phyloP scores from a whole-genome alignment of 2,888 invertebrate genomes.

The Byasa hedistus region DNA sequence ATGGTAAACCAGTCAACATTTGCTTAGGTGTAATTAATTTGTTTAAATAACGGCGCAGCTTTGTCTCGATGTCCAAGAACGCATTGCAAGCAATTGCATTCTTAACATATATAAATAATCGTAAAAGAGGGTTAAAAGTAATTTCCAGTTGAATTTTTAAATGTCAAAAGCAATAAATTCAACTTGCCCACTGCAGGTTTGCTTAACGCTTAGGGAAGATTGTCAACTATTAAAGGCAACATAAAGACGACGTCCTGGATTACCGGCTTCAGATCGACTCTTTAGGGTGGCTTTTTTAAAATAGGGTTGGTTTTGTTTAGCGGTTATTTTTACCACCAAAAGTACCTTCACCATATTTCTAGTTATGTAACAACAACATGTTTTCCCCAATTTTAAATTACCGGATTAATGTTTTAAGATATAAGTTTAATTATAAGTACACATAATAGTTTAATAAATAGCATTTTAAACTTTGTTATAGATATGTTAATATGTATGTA shows the following conservation, averaged over 20 bases:
- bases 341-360: no score
- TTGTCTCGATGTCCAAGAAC: background rate
- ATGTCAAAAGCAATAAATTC: slow-evolving; percentile 31
- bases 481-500: slow-evolving; percentile 34
- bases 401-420: no score
- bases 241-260: slow-evolving; percentile 42
- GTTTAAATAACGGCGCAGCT: background rate
- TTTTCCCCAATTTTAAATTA: no score
- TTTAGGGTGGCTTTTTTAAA: background rate
- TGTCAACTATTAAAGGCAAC: slow-evolving; percentile 55
- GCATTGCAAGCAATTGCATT: background rate
- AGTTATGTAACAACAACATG: no score
- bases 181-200: slow-evolving; percentile 47
- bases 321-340: background rate
- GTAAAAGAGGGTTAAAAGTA: slow-evolving; percentile 25
- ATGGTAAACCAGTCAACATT: no score
- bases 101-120: background rate
- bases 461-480: background rate
- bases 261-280: slow-evolving; percentile 40
- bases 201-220: slow-evolving; percentile 49
- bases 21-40: no score
- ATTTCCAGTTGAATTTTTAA: slow-evolving; percentile 38
- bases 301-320: background rate
- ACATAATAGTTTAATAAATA: background rate
- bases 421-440: no score